Evolutionary conservation across 1,140 invertebrate species (phyloP), one percentile per base, ranked within the genome.

Genomic region (Cyclina sinensis): DNA sequence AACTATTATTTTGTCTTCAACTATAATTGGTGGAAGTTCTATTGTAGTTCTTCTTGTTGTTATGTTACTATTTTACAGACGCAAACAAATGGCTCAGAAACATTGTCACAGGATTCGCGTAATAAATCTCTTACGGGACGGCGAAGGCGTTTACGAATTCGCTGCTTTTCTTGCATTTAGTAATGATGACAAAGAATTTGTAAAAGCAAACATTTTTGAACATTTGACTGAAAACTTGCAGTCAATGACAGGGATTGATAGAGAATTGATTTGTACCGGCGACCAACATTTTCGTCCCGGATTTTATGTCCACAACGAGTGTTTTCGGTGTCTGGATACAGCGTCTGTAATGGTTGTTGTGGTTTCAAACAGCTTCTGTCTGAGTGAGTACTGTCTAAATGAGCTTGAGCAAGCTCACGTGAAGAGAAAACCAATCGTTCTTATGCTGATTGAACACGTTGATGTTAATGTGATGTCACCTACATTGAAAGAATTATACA

Each of bases 181-280:
- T 21, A 81, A n/a, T 21, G 59, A 81, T 30, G 79, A 81, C 21
- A 35, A 81, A 39, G 79, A 59, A 0, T 81, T 81, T 81, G 51
- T 59, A 21, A 16, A 54, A n/a, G 12, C 37, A 35, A n/a, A 81
- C 18, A 43, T 81, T 39, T 27, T 81, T n/a, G 4, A 59, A 21
- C 79, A n/a, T 21, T 18, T 81, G 21, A n/a, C 43, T 32, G 37
- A 59, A 39, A 59, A 59, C 18, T 35, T 81, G 1, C 54, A 81
- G 24, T 51, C 24, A 39, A 59, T 65, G 59, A 65, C 59, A 32
- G 59, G 51, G 2, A 62, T 54, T 16, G 79, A 81, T 43, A 59
- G 79, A 39, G 32, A 81, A 14, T 65, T 81, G 24, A 32, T 81
- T n/a, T 62, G 30, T 37, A 65, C 59, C 32, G 79, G 79, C 12